Conservation (phyloP, 1,140 invertebrate species). For the Apis florea region DNA sequence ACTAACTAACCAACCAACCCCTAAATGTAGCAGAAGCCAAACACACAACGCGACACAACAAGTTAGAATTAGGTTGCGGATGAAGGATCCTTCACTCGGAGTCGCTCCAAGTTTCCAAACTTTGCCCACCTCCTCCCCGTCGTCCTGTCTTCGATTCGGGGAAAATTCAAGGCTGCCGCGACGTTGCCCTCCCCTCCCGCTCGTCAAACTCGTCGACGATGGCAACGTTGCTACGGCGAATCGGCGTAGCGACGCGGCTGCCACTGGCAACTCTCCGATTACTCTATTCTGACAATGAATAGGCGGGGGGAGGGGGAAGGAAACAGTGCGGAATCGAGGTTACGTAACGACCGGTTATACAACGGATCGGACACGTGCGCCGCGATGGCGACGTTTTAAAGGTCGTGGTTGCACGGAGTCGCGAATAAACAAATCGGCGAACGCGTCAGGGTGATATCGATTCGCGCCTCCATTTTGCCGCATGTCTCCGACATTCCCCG, state of each 20-base stretch:
- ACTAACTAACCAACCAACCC: neutral
- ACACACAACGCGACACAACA: neutral
- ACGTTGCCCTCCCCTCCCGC: neutral
- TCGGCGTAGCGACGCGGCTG: neutral
- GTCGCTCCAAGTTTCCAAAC: constrained; percentile 11
- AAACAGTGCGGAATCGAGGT: constrained; percentile 51
- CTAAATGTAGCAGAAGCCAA: neutral
- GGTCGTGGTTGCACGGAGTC: constrained; percentile 4
- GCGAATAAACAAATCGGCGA: constrained; percentile 32
- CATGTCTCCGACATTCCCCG: constrained; percentile 7
- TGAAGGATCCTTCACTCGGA: neutral
- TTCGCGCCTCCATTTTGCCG: constrained; percentile 24
- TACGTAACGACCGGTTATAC: constrained; percentile 53
- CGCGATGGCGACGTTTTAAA: constrained; percentile 32
- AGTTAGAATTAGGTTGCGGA: neutral
- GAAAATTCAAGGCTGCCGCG: constrained; percentile 15
- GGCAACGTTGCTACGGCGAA: too few species aligned
- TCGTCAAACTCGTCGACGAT: neutral
- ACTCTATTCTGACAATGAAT: constrained; percentile 52
- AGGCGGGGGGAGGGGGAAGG: constrained; percentile 27
- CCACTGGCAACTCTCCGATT: constrained; percentile 37
- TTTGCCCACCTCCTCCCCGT: neutral
- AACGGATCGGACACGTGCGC: constrained; percentile 53
- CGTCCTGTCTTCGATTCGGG: neutral
- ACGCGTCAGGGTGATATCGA: neutral